Percentiles rank a stretch among this genome's conserved stretches.
phyloP scores from a whole-genome alignment of 1,140 invertebrate species.

The Atta cephalotes region DNA sequence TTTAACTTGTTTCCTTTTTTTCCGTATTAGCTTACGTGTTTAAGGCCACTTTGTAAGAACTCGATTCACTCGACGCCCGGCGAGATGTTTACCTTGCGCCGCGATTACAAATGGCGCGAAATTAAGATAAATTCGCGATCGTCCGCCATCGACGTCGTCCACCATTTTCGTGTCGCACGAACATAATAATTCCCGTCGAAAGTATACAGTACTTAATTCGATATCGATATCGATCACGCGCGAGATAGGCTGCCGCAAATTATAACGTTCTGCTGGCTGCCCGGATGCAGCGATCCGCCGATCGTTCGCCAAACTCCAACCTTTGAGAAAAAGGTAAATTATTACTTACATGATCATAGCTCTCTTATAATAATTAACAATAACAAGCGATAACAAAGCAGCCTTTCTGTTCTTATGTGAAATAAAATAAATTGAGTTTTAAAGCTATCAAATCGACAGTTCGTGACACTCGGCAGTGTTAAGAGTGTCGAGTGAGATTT shows the following conservation, averaged over 20 bases:
- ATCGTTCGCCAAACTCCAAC: constrained; percentile 14
- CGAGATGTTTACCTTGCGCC: constrained; percentile 54
- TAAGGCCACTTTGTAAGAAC: constrained; percentile 39
- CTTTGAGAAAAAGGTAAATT: background rate
- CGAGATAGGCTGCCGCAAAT: constrained; percentile 59
- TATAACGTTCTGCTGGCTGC: constrained; percentile 47
- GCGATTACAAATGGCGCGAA: constrained; percentile 51
- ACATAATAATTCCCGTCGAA: constrained; percentile 67
- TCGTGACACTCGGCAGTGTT: background rate
- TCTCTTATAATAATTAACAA: constrained; percentile 44
- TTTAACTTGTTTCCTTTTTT: background rate
- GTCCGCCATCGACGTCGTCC: constrained; percentile 54
- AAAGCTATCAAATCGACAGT: background rate
- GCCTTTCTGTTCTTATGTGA: background rate
- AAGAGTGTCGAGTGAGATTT: background rate
- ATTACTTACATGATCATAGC: background rate
- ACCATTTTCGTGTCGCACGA: constrained; percentile 65
- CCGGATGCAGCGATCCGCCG: constrained; percentile 32
- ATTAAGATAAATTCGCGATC: constrained; percentile 63
- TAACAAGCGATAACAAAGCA: constrained; percentile 34
- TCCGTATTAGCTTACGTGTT: constrained; percentile 28
- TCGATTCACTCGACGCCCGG: constrained; percentile 45
- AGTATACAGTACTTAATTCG: constrained; percentile 63
- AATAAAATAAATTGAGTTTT: background rate
- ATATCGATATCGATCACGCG: constrained; percentile 61